These are phyloP conservation scores for Pemphredon lugubris DNA, from an alignment of 2,888 invertebrate species.

Conservation along the genomic window DNA sequence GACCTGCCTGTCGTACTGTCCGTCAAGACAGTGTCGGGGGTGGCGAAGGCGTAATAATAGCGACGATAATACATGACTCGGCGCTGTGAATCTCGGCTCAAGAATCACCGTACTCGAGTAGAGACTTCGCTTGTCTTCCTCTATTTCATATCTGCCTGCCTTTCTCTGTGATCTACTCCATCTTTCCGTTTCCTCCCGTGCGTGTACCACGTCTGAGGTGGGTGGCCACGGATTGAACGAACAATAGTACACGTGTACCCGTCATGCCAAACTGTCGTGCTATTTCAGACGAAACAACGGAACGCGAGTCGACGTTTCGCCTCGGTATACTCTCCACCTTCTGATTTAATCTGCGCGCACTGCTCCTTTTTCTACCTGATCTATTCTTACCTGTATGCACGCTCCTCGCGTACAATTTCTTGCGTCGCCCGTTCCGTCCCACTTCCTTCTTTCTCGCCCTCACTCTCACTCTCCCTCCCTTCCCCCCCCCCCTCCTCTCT, in stretches of 20 bases:
- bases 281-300: conserved; percentile 59
- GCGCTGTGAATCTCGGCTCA: conserved; percentile 30
- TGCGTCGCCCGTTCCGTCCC: no score
- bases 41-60: conserved; percentile 74
- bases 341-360: conserved; percentile 20
- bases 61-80: conserved; percentile 68
- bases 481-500: no score
- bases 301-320: conserved; percentile 42
- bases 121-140: conserved; percentile 22
- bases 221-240: conserved; percentile 62
- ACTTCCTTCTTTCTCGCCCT: no score
- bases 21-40: conserved; percentile 65
- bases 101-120: conserved; percentile 14
- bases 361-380: conserved; percentile 10
- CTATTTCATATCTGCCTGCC: conserved; percentile 45
- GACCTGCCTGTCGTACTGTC: conserved; percentile 61
- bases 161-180: conserved; percentile 46
- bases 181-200: conserved; percentile 31
- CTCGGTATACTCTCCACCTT: conserved; percentile 1
- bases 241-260: conserved; percentile 76
- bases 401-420: no score
- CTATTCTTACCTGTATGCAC: conserved; percentile 8
- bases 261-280: conserved; percentile 72
- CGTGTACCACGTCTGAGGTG: conserved; percentile 53
- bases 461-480: no score